Base-by-base conservation (phyloP, 2,888 invertebrate genomes). In the Netelia inedita region DNA sequence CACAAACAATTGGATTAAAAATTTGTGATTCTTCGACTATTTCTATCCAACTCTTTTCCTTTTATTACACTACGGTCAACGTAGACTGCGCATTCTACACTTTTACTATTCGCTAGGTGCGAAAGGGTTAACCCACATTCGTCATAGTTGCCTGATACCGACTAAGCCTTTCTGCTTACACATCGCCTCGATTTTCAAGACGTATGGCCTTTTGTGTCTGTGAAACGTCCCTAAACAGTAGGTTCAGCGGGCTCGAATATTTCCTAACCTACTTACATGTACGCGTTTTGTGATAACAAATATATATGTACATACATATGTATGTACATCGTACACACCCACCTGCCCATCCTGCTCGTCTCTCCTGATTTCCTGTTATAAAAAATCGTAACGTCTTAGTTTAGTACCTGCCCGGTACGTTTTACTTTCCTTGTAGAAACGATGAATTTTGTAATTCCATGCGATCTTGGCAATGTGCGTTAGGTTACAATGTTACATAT, bases 341-440 rank as follows among this genome's bases (percentile, higher is more conserved):
- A 19, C 2, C 5, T 35, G 35, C 0, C 35, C 16, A 11, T 43
- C n/a, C 19, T 46, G 35, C 41, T 50, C 57, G 1, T 5, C 46
- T 61, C 53, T 82, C n/a, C 71, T 83, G 50, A 65, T 68, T 66
- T 83, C 86, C 86, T 85, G 86, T 79, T 83, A 79, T 10, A 82
- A 85, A 83, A 85, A 83, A 85, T 85, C 85, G 81, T 84, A 66
- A 82, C 69, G 85, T 74, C 75, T 85, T 75, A 85, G 78, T 79
- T 81, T 79, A 74, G 79, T 76, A 85, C 83, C 79, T 82, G 79
- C 69, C 65, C 79, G 71, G 61, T 83, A 68, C 74, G 61, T 87
- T 87, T 87, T 81, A 65, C 83, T 83, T 75, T 72, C 73, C 81
- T 85, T 78, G 82, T 82, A 84, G 41, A 43, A 78, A 61, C 68